These are phyloP conservation scores for Troides helena DNA, from an alignment of 2,888 invertebrate genomes.

Conservation along the genomic window DNA sequence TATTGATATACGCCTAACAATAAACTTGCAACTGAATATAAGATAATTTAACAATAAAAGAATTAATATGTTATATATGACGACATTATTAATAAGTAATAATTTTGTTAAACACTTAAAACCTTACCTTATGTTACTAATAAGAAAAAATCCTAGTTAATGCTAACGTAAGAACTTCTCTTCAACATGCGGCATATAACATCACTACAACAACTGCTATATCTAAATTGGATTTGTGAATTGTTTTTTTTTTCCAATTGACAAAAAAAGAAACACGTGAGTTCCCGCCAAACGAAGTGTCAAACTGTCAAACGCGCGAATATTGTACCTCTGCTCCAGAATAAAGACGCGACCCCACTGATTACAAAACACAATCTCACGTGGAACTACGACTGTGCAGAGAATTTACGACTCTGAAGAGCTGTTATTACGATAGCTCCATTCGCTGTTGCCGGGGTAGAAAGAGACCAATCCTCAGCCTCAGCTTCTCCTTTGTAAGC, in stretches of 20 bases:
- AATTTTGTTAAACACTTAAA: background rate
- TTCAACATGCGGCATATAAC: conserved; percentile 63
- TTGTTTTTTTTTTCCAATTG: conserved; percentile 37
- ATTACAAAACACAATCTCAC: conserved; percentile 78
- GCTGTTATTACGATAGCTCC: conserved; percentile 60
- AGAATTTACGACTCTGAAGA: conserved; percentile 68
- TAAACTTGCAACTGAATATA: no score
- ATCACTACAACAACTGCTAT: conserved; percentile 57
- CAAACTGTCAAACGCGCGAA: conserved; percentile 73
- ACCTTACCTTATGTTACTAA: conserved; percentile 62
- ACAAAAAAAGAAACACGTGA: conserved; percentile 46
- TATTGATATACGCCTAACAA: no score
- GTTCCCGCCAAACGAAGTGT: conserved; percentile 77
- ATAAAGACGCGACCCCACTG: conserved; percentile 77
- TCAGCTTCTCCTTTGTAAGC: conserved; percentile 74
- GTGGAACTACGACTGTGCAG: conserved; percentile 66
- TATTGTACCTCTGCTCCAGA: conserved; percentile 70
- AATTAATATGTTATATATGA: background rate
- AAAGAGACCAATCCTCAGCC: conserved; percentile 57
- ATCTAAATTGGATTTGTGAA: conserved; percentile 37
- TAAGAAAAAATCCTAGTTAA: conserved; percentile 74
- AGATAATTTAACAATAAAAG: no score
- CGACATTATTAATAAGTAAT: background rate
- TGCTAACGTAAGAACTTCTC: conserved; percentile 71
- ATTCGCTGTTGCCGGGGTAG: conserved; percentile 46